Evolutionary conservation across 2,888 invertebrate genomes (phyloP).

Genomic region (Frankliniella fusca): DNA sequence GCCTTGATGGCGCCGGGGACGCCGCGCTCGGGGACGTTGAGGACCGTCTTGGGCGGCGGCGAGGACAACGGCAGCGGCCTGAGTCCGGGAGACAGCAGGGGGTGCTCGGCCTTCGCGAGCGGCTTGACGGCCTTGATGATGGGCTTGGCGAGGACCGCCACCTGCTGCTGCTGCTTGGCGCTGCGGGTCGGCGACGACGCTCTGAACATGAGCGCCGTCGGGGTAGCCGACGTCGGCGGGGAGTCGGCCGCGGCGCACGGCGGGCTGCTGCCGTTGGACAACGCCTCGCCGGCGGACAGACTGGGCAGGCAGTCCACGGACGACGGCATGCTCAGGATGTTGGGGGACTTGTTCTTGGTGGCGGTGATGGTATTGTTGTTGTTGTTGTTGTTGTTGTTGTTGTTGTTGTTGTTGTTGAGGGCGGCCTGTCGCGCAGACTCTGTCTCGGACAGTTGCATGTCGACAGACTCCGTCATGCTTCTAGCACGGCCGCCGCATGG

Average conservation of each 20-base stretch:
- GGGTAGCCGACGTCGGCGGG: neutral
- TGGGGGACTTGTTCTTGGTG: neutral
- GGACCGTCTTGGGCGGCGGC: constrained; percentile 14
- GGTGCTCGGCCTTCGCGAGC: neutral
- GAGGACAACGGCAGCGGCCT: neutral
- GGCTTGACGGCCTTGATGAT: neutral
- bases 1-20: constrained; percentile 1
- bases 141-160: neutral
- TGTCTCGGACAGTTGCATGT: constrained; percentile 13
- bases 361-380: neutral
- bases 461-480: neutral
- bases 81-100: neutral
- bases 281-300: neutral
- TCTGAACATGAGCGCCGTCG: neutral
- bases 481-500: neutral
- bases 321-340: neutral
- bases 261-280: neutral
- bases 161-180: neutral
- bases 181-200: neutral
- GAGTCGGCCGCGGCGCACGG: neutral
- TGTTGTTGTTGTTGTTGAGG: constrained; percentile 7
- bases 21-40: constrained; percentile 9
- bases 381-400: constrained; percentile 10
- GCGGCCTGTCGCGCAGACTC: constrained; percentile 1
- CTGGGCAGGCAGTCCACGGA: neutral